Conservation (phyloP, 1,140 invertebrate species). For the Danaus plexippus region DNA sequence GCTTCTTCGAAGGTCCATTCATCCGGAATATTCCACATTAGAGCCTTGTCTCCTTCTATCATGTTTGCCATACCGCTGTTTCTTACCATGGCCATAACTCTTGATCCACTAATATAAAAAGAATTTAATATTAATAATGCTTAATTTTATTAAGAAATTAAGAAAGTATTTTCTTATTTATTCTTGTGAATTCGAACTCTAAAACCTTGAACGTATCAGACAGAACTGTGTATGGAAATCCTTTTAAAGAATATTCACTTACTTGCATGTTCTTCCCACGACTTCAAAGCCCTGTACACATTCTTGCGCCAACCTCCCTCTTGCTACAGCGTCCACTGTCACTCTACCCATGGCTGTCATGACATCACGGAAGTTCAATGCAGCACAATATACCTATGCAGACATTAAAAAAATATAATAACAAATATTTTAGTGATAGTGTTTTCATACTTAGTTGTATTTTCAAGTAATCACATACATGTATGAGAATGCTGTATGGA, state of each 20-base stretch:
- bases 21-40: conserved; percentile 86
- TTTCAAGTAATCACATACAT: conserved; percentile 49
- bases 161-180: no score
- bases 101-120: conserved; percentile 66
- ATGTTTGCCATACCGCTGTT: conserved; percentile 75
- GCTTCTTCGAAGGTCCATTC: conserved; percentile 89
- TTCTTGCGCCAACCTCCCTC: conserved; percentile 73
- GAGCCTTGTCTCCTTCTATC: conserved; percentile 72
- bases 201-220: no score
- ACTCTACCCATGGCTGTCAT: conserved; percentile 85
- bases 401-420: conserved; percentile 5
- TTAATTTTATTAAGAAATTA: no score
- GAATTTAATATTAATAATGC: no score
- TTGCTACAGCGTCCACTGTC: conserved; percentile 74
- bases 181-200: no score
- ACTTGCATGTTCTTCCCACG: conserved; percentile 73
- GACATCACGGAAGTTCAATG: conserved; percentile 84
- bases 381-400: conserved; percentile 74
- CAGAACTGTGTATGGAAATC: no score
- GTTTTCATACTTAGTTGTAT: neutral
- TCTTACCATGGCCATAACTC: conserved; percentile 80
- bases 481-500: conserved; percentile 58
- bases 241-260: conserved; percentile 16
- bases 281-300: conserved; percentile 83
- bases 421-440: no score